These are phyloP conservation scores for Celastrina argiolus DNA, from an alignment of 2,888 invertebrate genomes.

Conservation along the genomic window DNA sequence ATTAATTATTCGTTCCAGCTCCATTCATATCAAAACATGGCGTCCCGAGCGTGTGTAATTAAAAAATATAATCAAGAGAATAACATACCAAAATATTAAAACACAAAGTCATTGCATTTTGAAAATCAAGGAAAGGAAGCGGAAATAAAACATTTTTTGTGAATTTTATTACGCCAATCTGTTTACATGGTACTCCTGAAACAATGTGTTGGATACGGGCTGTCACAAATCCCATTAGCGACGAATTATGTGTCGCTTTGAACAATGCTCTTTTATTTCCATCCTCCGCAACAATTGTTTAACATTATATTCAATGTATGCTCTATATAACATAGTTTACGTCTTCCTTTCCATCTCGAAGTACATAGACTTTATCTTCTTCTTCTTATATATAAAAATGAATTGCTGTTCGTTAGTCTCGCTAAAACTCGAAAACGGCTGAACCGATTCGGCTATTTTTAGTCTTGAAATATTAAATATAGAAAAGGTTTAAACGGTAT, in stretches of 20 bases:
- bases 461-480: too few species aligned
- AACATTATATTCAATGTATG: constrained; percentile 14
- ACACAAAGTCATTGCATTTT: not conserved
- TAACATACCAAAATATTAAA: not conserved
- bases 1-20: too few species aligned
- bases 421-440: too few species aligned
- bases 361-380: not conserved
- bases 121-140: not conserved
- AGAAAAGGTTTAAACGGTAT: too few species aligned
- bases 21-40: too few species aligned
- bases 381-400: too few species aligned
- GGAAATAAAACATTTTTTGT: not conserved
- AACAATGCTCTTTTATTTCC: constrained; percentile 22
- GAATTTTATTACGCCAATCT: constrained; percentile 14
- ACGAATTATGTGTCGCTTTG: constrained; percentile 23
- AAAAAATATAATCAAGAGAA: not conserved
- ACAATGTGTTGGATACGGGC: constrained; percentile 15
- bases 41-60: too few species aligned
- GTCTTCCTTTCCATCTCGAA: not conserved
- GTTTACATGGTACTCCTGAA: constrained; percentile 6
- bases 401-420: too few species aligned
- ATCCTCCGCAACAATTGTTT: constrained; percentile 15
- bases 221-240: constrained; percentile 25
- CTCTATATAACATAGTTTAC: constrained; percentile 10
- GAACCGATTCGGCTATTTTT: too few species aligned